phyloP scores from a whole-genome alignment of 2,888 invertebrate species.

The Rhingia campestris region DNA sequence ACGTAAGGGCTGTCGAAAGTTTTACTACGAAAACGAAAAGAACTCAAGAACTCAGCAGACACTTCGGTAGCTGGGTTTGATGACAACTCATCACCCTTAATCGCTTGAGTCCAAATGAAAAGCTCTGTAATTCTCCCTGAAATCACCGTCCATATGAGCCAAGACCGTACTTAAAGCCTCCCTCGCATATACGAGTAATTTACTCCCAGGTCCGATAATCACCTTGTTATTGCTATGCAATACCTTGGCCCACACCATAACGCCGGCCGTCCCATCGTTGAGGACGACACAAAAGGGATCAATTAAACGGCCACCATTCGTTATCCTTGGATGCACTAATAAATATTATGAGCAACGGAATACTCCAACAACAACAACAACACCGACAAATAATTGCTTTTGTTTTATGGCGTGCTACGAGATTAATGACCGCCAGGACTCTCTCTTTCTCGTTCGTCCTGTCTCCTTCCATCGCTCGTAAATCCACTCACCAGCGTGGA shows the following conservation, averaged over 20 bases:
- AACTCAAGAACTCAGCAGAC: too few species aligned
- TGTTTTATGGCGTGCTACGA: slow-evolving; percentile 78
- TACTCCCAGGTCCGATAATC: slow-evolving; percentile 63
- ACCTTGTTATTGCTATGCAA: slow-evolving; percentile 68
- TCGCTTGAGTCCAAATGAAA: slow-evolving; percentile 19
- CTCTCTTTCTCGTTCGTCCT: slow-evolving; percentile 21
- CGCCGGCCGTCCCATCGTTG: slow-evolving; percentile 41
- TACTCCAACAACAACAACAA: slow-evolving; percentile 23
- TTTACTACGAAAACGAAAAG: too few species aligned
- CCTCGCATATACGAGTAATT: slow-evolving; percentile 26
- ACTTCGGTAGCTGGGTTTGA: too few species aligned
- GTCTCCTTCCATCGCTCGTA: slow-evolving; percentile 32
- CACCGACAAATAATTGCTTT: slow-evolving; percentile 77
- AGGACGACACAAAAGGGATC: slow-evolving; percentile 72
- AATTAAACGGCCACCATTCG: slow-evolving; percentile 73
- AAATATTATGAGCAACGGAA: slow-evolving; percentile 71
- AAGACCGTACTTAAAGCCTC: slow-evolving; percentile 18
- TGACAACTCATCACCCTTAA: slow-evolving; percentile 12
- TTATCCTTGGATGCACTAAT: slow-evolving; percentile 74
- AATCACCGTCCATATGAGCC: slow-evolving; percentile 25
- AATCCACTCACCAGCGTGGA: slow-evolving; percentile 60
- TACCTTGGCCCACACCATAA: slow-evolving; percentile 13
- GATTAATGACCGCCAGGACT: slow-evolving; percentile 78
- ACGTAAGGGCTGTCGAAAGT: too few species aligned
- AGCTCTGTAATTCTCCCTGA: background rate